Evolutionary conservation across 2,888 invertebrate genomes (phyloP).

Genomic region (Zaprionus lineosus): DNA sequence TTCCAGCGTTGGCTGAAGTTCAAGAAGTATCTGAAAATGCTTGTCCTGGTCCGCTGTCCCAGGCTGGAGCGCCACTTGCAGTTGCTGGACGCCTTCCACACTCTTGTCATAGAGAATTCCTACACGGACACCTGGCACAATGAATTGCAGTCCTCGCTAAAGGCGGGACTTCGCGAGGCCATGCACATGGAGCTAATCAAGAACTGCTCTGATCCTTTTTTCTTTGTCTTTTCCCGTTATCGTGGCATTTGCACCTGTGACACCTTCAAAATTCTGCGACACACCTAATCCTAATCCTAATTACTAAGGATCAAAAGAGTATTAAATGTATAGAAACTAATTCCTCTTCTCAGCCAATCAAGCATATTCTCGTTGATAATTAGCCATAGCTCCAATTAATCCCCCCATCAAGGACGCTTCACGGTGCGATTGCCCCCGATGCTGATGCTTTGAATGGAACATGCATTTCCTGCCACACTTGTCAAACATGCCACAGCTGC

Average conservation of each 20-base stretch:
- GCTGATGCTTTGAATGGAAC: background rate
- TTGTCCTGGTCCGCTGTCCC: conserved; percentile 64
- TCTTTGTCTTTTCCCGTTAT: conserved; percentile 68
- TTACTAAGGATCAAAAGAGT: no score
- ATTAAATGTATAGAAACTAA: no score
- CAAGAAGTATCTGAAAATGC: conserved; percentile 60
- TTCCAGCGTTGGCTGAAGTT: conserved; percentile 76
- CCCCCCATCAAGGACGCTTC: background rate
- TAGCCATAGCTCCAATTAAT: background rate
- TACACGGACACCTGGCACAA: conserved; percentile 69
- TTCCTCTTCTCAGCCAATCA: background rate
- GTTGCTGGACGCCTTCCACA: conserved; percentile 52
- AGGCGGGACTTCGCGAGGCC: conserved; percentile 53
- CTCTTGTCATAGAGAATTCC: conserved; percentile 44
- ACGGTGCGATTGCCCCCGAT: background rate
- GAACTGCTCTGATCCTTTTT: conserved; percentile 53
- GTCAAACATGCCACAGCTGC: background rate
- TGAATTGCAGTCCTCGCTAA: conserved; percentile 56
- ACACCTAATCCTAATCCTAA: background rate
- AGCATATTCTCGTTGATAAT: background rate
- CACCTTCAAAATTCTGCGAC: conserved; percentile 57
- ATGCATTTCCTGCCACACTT: conserved; percentile 2
- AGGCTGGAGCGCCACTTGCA: conserved; percentile 55
- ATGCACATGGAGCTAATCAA: conserved; percentile 36
- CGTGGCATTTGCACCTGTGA: conserved; percentile 67